Percentiles rank a stretch among this genome's conserved stretches.
These are phyloP conservation scores for Exocentrus adspersus DNA, from an alignment of 2,888 invertebrate genomes.

Conservation along the genomic window DNA sequence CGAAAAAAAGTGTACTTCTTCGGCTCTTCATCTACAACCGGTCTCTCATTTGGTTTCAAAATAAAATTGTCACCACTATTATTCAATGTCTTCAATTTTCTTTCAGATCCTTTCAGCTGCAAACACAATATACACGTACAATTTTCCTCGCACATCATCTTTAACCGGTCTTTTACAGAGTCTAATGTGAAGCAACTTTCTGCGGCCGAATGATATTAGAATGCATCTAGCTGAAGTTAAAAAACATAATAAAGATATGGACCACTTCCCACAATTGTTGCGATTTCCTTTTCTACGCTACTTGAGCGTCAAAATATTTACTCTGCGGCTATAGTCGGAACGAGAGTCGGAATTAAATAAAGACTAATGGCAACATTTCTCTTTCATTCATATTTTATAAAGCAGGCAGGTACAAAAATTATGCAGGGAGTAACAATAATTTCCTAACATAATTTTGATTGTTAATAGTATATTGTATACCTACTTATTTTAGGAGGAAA, in stretches of 20 bases:
- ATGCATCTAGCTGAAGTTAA: constrained; percentile 42
- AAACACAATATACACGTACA: constrained; percentile 81
- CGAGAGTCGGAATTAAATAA: too few relatives aligned
- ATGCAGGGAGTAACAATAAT: too few relatives aligned
- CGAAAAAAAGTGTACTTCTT: constrained; percentile 66
- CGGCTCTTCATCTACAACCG: constrained; percentile 59
- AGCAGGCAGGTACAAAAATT: too few relatives aligned
- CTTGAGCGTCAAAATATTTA: constrained; percentile 31
- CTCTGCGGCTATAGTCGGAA: not conserved
- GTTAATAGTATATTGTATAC: too few relatives aligned
- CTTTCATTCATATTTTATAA: constrained; percentile 1
- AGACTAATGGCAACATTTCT: not conserved
- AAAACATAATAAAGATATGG: constrained; percentile 40
- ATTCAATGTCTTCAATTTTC: constrained; percentile 64
- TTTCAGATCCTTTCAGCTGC: constrained; percentile 73
- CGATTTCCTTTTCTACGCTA: constrained; percentile 55
- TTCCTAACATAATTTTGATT: too few relatives aligned
- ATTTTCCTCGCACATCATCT: constrained; percentile 76
- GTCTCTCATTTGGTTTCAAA: constrained; percentile 61
- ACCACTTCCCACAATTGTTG: constrained; percentile 62
- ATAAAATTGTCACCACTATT: constrained; percentile 64
- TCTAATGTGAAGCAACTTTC: constrained; percentile 31
- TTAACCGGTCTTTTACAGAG: not conserved
- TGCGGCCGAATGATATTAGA: constrained; percentile 46
- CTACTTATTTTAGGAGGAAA: too few relatives aligned